A percentile compares a stretch with the other conserved stretches of the same genome.
Evolutionary conservation across 2,797 vertebrate genomes (phyloP).

Genomic region (Halcyon smyrnensis): DNA sequence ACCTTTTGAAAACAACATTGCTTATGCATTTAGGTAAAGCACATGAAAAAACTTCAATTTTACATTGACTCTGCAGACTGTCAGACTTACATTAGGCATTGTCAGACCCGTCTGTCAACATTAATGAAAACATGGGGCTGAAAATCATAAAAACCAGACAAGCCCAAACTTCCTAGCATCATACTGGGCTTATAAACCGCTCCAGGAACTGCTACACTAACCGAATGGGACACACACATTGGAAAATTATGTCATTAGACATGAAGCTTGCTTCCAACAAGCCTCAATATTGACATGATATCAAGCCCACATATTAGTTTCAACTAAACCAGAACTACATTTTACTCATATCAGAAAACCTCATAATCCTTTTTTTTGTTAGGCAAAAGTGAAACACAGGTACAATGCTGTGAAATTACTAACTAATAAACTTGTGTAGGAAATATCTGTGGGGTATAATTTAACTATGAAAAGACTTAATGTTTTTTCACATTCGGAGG

Average conservation of each 20-base stretch:
- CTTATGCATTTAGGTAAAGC: background rate
- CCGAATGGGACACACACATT: background rate
- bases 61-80: background rate
- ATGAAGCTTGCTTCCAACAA: background rate
- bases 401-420: background rate
- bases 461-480: background rate
- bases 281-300: rapidly evolving
- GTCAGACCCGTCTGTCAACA: background rate
- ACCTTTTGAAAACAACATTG: background rate
- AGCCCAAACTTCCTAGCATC: background rate
- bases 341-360: background rate
- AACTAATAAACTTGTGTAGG: background rate
- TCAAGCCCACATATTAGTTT: background rate
- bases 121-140: background rate
- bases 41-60: background rate
- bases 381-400: background rate
- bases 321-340: background rate
- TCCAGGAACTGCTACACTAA: background rate
- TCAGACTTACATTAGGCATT: background rate
- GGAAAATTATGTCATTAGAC: background rate
- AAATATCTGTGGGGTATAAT: background rate
- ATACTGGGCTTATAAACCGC: background rate
- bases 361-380: background rate
- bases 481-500: background rate
- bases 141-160: background rate